Evolutionary conservation across 2,113 vertebrate species (phyloP), one percentile per base, ranked within the genome.

Genomic region (Microcebus ravelobensis): DNA sequence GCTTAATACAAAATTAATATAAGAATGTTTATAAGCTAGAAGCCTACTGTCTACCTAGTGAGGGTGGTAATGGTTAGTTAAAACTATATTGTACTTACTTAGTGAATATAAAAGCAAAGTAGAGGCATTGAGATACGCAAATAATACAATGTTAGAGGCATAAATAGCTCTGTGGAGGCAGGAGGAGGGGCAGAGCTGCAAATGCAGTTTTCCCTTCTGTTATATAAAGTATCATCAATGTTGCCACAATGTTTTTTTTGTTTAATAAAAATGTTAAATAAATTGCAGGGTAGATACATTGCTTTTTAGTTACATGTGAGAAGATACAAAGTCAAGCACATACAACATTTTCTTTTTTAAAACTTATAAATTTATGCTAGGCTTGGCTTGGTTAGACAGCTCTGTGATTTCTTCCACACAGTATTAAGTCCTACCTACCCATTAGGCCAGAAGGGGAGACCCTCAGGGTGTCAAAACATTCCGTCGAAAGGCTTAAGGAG

Each of bases 261-360:
- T 82, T 92, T 59, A 31, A 87, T 87, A 68, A 87, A 93, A 96
- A 86, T 83, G 45, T 61, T 90, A 73, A 80, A 52, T 76, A 86
- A 74, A 86, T 82, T 87, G 14, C 50, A 87, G 20, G 71, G 12
- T 73, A 27, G 14, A 0, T 57, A 59, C 8, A 25, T 84, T 80
- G n/a, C 27, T 71, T 95, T 95, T 86, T n/a, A 57, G 70, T 61
- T 91, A 36, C 63, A 93, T 86, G 61, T 57, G 68, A 79, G 34
- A 76, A n/a, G 48, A 36, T 25, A 65, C 31, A 74, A 87, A 92
- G 31, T 50, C 67, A 45, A 68, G 2, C 36, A 2, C 55, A 61
- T 13, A n/a, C 12, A 83, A 11, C 42, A 77, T 83, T 94, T 94
- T 27, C 0, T 36, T 45, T 90, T 59, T 27, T 15, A 52, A 68